Conservation (phyloP, 2,113 vertebrate genomes). For the Engystomops pustulosus region DNA sequence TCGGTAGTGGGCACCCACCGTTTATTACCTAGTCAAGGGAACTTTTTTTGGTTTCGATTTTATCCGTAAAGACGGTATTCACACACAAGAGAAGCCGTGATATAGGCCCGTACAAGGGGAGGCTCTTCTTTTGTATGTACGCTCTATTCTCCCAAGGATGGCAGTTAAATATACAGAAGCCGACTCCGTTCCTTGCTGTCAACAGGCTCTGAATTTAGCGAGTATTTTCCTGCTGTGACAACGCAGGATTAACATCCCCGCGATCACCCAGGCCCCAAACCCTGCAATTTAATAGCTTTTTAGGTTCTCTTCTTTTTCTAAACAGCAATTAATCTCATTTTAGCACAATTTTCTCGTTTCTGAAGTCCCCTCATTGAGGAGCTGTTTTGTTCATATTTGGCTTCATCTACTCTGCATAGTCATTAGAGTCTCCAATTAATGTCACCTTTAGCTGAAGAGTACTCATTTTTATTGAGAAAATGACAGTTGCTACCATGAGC, state of each 20-base stretch:
- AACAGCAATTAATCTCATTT: constrained; percentile 99
- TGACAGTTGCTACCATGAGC: constrained; percentile 99
- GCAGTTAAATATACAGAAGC: constrained; percentile 87
- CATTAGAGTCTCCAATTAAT: constrained; percentile 99
- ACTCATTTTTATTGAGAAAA: constrained; percentile 99
- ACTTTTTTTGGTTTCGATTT: not conserved
- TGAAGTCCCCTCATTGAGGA: constrained; percentile 97
- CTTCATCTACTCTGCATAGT: constrained; percentile 99
- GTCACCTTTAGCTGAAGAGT: constrained; percentile 99
- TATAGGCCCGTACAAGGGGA: constrained; percentile 11
- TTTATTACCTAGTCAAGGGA: not conserved
- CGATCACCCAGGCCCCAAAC: constrained; percentile 94
- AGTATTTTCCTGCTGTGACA: constrained; percentile 91
- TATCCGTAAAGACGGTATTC: constrained; percentile 21
- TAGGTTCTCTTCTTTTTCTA: constrained; percentile 94
- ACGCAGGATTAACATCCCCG: constrained; percentile 97
- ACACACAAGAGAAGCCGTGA: not conserved
- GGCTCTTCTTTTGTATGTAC: constrained; percentile 50
- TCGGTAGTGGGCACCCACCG: not conserved
- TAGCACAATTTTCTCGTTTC: constrained; percentile 99
- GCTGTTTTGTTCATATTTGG: constrained; percentile 99
- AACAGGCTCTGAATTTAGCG: constrained; percentile 88
- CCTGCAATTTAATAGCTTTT: constrained; percentile 99
- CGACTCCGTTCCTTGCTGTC: constrained; percentile 79
- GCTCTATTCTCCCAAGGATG: constrained; percentile 79